Evolutionary conservation across 2,797 vertebrate genomes (phyloP).

Genomic region (Eidolon dupreanum): DNA sequence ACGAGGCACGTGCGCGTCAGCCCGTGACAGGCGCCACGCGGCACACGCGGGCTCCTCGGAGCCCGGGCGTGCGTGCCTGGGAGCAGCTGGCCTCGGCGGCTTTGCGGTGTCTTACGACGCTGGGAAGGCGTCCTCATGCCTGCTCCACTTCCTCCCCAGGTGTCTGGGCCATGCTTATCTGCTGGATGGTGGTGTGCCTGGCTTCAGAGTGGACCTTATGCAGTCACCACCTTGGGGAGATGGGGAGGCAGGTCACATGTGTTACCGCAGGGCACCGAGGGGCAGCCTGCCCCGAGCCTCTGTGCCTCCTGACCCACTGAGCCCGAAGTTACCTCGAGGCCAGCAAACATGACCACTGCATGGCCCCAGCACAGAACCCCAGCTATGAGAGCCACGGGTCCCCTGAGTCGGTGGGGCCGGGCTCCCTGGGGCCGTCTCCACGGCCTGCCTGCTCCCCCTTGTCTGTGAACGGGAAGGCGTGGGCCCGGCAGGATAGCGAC

Average conservation of each 20-base stretch:
- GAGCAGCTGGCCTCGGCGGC: neutral
- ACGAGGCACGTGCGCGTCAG: rapidly evolving
- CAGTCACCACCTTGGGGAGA: neutral
- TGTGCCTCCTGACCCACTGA: neutral
- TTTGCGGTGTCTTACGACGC: neutral
- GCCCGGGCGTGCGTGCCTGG: neutral
- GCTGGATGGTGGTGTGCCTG: rapidly evolving
- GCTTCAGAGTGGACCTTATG: neutral
- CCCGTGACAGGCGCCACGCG: rapidly evolving
- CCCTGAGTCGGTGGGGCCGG: neutral
- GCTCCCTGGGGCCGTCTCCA: neutral
- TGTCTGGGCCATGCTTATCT: rapidly evolving
- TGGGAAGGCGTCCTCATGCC: neutral
- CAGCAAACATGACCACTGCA: rapidly evolving
- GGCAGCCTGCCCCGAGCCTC: neutral
- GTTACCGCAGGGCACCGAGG: neutral
- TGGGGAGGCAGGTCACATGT: too few relatives aligned
- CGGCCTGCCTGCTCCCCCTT: neutral
- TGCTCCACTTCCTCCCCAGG: too few relatives aligned
- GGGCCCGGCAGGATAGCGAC: rapidly evolving
- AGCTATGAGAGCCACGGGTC: rapidly evolving
- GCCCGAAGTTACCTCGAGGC: neutral
- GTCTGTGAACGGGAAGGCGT: neutral
- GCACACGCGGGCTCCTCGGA: too few relatives aligned
- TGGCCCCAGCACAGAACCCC: rapidly evolving